Base-by-base conservation (phyloP, 23 tunicate species). In the Diplosoma virens region DNA sequence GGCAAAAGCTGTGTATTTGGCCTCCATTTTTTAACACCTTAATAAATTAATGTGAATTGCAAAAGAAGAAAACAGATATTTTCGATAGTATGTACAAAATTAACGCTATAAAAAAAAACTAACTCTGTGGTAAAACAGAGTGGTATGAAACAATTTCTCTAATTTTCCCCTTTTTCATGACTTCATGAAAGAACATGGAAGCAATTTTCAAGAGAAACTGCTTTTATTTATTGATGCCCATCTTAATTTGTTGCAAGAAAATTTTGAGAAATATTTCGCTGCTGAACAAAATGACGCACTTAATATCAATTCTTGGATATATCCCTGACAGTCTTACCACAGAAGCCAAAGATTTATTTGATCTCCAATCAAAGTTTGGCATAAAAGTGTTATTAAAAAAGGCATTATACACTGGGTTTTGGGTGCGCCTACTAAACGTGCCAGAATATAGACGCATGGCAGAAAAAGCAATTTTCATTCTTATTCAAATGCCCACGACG, bases 391-490 rank as follows among this genome's bases (percentile, higher is more conserved):
- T 67, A 67, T 34, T 34, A 6, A 36, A 67, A 29, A 7, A 63
- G 36, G 29, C 70, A 63, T 35, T 35, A 63, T 69, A 36, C 76
- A 21, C 76, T 18, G 66, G 37, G 7, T 34, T 69, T 73, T 73
- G 78, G 64, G 78, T 73, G 61, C 37, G 29, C 63, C 61, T 73
- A 18, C 33, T 73, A 48, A 52, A 67, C 36, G 74, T 67, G 74
- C 74, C 74, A 67, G 50, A 67, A 67, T 36, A 67, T 26, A 67
- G 52, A 73, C 25, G 25, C 35, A 48, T 73, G 6, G 78, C 78
- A 17, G 30, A 67, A 73, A 73, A 73, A 20, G 64, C 78, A 48
- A 73, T 73, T 73, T 48, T 33, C 7, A 29, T 73, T 2, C 63
- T 23, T n/a, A 47, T 48, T 27, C 78, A 73, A 27, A 47, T 48